Base-by-base conservation (phyloP, 2,888 invertebrate genomes). In the Eurytoma adleriae region DNA sequence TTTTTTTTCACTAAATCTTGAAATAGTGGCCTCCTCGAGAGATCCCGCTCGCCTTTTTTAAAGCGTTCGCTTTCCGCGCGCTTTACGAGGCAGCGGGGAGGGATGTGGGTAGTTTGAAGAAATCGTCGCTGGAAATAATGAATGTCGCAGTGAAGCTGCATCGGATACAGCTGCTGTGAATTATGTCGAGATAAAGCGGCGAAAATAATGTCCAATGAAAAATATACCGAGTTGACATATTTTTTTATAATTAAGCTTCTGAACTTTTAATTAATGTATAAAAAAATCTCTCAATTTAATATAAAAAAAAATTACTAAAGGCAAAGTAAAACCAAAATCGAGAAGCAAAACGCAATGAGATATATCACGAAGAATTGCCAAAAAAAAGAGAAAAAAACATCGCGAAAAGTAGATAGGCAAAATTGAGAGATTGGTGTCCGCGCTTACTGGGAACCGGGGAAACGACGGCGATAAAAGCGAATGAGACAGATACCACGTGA, bases 1-100 rank as follows among this genome's bases (percentile, higher is more conserved):
- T 54, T 20, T 68, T 30, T 77, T 80, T 81, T 81, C 81, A 74
- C 83, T 84, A 82, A 84, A 84, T 84, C 83, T 84, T 82, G 77
- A 83, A 83, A 82, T 83, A 83, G 83, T 83, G 81, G 74, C 78
- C 30, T 75, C 69, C 75, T 27, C 54, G 66, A 40, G 59, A 24
- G 40, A 30, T 30, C 30, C 24, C 20, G 40, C 66, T 48, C 74
- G 66, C 27, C 24, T n/a, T 66, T 64, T 56, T 56, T 54, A 68
- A 68, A 20, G 52, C 20, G 59, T 30, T 40, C 74, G 27, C 59
- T 59, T 59, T 61, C 50, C 52, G 71, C 75, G 48, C 67, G 75
- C 75, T 79, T 79, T 79, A 79, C 61, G 75, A 61, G 66, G 67
- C 54, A 57, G 59, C 14, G 16, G 12, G 71, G 71, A 76, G 67